These are phyloP conservation scores for Drosophila grimshawi DNA, from an alignment of 1,140 invertebrate species.

Conservation along the genomic window DNA sequence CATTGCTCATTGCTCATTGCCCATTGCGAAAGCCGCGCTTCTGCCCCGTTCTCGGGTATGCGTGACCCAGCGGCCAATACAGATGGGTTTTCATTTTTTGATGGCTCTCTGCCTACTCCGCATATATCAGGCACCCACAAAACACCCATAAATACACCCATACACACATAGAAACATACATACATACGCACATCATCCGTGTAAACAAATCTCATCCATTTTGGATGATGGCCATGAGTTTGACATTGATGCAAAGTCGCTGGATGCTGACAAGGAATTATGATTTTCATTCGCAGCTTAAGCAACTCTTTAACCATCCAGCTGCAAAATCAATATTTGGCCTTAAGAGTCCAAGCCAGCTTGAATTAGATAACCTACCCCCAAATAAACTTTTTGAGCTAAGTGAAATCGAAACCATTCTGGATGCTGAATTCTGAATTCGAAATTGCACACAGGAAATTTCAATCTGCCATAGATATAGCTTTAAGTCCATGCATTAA, in stretches of 20 bases:
- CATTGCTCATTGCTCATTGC: constrained; percentile 5
- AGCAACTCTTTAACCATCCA: constrained; percentile 3
- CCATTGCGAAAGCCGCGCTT: not conserved
- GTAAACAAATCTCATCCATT: constrained; percentile 55
- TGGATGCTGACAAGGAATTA: not conserved
- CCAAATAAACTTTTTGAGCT: not conserved
- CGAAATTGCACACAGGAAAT: too few species aligned
- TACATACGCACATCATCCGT: constrained; percentile 21
- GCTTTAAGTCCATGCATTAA: too few species aligned
- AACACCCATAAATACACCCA: not conserved
- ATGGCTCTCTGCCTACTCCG: constrained; percentile 8
- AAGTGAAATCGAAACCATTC: not conserved
- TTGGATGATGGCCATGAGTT: constrained; percentile 35
- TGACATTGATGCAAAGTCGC: constrained; percentile 16
- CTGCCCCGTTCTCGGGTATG: not conserved
- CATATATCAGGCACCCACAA: constrained; percentile 12
- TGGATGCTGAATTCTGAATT: not conserved
- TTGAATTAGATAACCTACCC: not conserved
- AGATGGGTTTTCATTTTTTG: constrained; percentile 9
- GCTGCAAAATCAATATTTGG: constrained; percentile 16
- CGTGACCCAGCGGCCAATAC: constrained; percentile 43
- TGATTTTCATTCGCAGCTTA: not conserved
- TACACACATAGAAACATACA: not conserved
- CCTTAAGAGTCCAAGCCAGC: not conserved
- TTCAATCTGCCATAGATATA: too few species aligned